A percentile compares a stretch with the other conserved stretches of the same genome.
phyloP scores from a whole-genome alignment of 2,113 vertebrate species.

The Phyllostomus hastatus region DNA sequence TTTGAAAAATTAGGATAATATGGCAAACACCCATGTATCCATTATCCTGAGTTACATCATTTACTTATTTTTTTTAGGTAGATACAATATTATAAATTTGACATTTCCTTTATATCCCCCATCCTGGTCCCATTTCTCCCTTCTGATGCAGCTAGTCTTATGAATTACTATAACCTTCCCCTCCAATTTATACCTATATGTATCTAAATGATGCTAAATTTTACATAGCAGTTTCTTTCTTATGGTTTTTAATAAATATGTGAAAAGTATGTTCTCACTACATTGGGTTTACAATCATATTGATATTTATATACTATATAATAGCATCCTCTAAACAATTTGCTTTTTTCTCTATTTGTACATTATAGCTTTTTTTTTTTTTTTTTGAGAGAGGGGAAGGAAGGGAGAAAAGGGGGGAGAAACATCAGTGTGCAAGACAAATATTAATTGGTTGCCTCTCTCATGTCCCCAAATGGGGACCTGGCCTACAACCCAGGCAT shows the following conservation, averaged over 20 bases:
- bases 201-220: background rate
- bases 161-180: background rate
- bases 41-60: background rate
- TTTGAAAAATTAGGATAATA: background rate
- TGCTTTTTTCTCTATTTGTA: slow-evolving; percentile 34
- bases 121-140: background rate
- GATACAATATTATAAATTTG: slow-evolving; percentile 21
- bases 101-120: background rate
- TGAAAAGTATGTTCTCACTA: background rate
- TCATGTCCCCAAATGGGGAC: no score
- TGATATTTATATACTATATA: background rate
- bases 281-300: background rate
- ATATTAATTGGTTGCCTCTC: no score
- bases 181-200: background rate
- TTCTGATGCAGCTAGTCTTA: background rate
- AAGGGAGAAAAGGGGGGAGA: no score
- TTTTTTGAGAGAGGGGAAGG: no score
- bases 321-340: background rate
- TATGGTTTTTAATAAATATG: background rate
- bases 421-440: no score
- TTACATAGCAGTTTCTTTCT: background rate
- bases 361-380: background rate
- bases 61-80: background rate
- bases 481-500: no score
- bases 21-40: background rate